Evolutionary conservation across 2,113 vertebrate species (phyloP).

Genomic region (Paramisgurnus dabryanus): DNA sequence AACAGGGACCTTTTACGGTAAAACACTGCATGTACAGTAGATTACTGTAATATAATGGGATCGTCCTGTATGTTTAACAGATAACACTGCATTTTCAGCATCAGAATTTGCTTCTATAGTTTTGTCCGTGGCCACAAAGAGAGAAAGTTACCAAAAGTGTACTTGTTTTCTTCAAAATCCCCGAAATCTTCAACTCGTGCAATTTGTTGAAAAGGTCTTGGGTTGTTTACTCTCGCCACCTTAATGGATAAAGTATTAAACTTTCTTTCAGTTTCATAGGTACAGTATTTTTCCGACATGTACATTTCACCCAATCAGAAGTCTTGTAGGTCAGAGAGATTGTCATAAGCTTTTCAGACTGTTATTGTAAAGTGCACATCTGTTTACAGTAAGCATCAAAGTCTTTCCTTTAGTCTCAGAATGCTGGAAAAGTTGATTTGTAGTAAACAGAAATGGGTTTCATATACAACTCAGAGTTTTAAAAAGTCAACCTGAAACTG

Average conservation of each 20-base stretch:
- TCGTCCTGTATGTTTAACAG: neutral
- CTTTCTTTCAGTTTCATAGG: conserved; percentile 11
- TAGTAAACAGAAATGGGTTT: neutral
- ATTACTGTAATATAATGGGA: neutral
- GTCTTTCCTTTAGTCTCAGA: neutral
- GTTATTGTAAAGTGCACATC: conserved; percentile 9
- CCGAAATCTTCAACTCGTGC: conserved; percentile 24
- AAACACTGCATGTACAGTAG: neutral
- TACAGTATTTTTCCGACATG: neutral
- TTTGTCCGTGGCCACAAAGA: neutral
- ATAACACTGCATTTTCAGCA: neutral
- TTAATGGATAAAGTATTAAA: conserved; percentile 5
- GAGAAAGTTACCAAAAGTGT: neutral
- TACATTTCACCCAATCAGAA: neutral
- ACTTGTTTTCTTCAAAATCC: conserved; percentile 29
- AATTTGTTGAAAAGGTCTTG: conserved; percentile 17
- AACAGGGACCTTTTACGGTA: neutral
- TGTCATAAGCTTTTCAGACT: neutral
- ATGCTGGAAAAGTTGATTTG: neutral
- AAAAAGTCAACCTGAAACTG: neutral
- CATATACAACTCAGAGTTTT: neutral
- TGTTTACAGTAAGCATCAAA: neutral
- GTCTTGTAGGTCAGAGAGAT: neutral
- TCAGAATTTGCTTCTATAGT: conserved; percentile 5
- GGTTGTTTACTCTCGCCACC: conserved; percentile 37